These are phyloP conservation scores for Anolis apletophallus DNA, from an alignment of 2,797 vertebrate genomes.

Conservation along the genomic window DNA sequence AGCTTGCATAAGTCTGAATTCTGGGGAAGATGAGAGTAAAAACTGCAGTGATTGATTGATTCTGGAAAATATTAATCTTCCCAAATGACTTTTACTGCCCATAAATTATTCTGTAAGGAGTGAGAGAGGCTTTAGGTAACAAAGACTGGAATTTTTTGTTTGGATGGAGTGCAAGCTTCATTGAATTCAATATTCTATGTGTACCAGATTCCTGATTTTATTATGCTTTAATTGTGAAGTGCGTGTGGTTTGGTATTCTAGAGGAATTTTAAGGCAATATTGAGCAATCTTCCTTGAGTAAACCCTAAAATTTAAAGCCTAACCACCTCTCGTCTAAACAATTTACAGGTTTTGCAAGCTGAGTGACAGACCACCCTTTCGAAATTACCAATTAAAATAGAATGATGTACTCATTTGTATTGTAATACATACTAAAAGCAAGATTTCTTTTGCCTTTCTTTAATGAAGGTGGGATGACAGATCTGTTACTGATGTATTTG, in stretches of 20 bases:
- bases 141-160: neutral
- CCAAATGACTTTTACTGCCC: too few species aligned
- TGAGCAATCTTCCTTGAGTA: neutral
- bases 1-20: too few species aligned
- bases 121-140: neutral
- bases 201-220: neutral
- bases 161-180: neutral
- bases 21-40: too few species aligned
- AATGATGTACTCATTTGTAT: too few species aligned
- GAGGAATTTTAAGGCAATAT: neutral
- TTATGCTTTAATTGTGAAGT: too few species aligned
- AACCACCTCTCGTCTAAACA: neutral
- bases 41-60: too few species aligned
- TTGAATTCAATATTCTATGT: neutral
- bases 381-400: too few species aligned
- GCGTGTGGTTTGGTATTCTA: neutral
- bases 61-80: too few species aligned
- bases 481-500: neutral
- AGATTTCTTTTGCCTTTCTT: neutral
- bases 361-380: too few species aligned
- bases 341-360: neutral
- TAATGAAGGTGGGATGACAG: neutral
- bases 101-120: too few species aligned
- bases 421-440: neutral
- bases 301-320: neutral